Base-by-base conservation (phyloP, 1,140 invertebrate species). In the Hycleus phaleratus region DNA sequence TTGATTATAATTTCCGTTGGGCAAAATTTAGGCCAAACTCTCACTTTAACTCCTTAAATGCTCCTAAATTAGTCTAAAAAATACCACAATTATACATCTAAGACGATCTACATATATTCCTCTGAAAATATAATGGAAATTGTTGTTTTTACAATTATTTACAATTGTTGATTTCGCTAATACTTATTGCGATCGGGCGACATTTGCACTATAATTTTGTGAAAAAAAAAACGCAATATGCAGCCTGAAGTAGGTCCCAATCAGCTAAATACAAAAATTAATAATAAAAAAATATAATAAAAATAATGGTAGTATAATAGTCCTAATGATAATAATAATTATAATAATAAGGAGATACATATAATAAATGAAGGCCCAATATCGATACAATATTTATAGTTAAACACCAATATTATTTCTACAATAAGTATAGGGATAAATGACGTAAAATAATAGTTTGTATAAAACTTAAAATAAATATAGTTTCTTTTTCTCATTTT, bases 131-230 rank as follows among this genome's bases (percentile, higher is more conserved):
- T 48, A 18, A 32, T 5, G 7, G 32, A 5, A 32, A 32, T 32
- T 4, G 7, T 32, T 32, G 4, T 32, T 32, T 32, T 48, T 42
- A 42, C 40, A 42, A 10, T 42, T 42, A 42, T 11, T 42, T 42
- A n/a, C 40, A 12, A 49, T 38, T 26, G 46, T 39, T 53, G 56
- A 47, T 55, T 32, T 32, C 32, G 4, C 49, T 67, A 63, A 68
- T 64, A 68, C 62, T 66, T 68, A 66, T 65, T 64, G 66, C 62
- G 59, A 68, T 59, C 50, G 56, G 60, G 62, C 57, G 59, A 67
- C 54, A 42, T 55, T 49, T 59, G 49, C 26, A 50, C 46, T 49
- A 26, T 56, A 42, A 42, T 11, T 42, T 9, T 11, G 8, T 12
- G 12, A 12, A 12, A 12, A 12, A 12, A 12, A 12, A 12, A 12